Evolutionary conservation across 2,113 vertebrate species (phyloP).

Genomic region (Anhinga rufa): DNA sequence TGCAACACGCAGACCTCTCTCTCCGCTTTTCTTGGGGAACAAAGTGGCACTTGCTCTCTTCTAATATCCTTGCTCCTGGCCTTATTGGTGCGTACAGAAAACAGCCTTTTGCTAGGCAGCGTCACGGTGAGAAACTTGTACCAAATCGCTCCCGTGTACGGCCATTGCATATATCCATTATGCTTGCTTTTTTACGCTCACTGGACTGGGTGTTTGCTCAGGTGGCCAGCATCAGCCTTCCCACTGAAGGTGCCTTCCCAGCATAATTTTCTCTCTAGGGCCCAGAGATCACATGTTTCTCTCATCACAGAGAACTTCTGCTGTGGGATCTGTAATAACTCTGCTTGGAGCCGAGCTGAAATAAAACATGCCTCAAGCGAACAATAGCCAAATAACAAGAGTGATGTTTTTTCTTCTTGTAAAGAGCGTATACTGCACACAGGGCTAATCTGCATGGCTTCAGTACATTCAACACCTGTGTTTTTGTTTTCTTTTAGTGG

Average conservation of each 20-base stretch:
- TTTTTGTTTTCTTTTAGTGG: conserved; percentile 72
- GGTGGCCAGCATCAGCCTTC: conserved; percentile 38
- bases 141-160: neutral
- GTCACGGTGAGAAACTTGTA: neutral
- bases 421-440: conserved; percentile 45
- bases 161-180: neutral
- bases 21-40: neutral
- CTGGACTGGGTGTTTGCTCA: neutral
- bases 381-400: conserved; percentile 32
- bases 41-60: fast-evolving
- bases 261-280: neutral
- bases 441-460: conserved; percentile 39
- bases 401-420: conserved; percentile 38
- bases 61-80: neutral
- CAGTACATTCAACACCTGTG: conserved; percentile 70
- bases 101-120: neutral
- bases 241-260: neutral
- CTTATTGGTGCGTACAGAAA: neutral
- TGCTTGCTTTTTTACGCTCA: neutral
- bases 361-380: conserved; percentile 30
- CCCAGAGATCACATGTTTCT: neutral
- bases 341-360: conserved; percentile 1
- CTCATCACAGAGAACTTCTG: neutral
- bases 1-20: fast-evolving
- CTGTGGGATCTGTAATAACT: neutral